Evolutionary conservation across 2,888 invertebrate species (phyloP).

Genomic region (Schizaphis graminum): DNA sequence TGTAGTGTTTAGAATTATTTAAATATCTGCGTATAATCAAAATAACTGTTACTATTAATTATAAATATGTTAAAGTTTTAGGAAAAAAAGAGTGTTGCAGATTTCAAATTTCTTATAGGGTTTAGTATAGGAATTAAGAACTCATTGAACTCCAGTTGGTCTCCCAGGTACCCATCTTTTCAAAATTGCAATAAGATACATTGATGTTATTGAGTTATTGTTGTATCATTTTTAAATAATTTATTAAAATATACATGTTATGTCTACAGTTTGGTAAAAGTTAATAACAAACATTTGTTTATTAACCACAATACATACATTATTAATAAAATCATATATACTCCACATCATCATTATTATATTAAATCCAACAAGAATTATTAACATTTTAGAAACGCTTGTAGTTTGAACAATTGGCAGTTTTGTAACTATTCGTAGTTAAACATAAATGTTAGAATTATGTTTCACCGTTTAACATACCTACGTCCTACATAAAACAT

Average conservation of each 20-base stretch:
- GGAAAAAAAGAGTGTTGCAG: not conserved
- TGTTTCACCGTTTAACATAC: not conserved
- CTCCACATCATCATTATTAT: not conserved
- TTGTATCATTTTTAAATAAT: too few species aligned
- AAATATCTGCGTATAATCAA: not conserved
- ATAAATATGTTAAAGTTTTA: not conserved
- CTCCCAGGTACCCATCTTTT: not conserved
- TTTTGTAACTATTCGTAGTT: not conserved
- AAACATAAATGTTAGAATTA: not conserved
- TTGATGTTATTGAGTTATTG: not conserved
- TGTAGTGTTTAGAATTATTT: not conserved
- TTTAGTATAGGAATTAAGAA: not conserved
- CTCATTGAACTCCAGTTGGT: not conserved
- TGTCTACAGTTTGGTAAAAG: not conserved
- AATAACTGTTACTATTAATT: not conserved
- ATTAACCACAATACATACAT: not conserved
- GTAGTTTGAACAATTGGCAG: slow-evolving; percentile 40
- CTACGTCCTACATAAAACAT: too few species aligned
- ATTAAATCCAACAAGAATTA: not conserved
- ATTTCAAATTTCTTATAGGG: not conserved
- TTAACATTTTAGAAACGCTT: slow-evolving; percentile 21
- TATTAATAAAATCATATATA: not conserved
- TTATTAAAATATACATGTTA: not conserved
- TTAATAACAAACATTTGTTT: not conserved
- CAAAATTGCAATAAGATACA: not conserved